phyloP scores from a whole-genome alignment of 2,113 vertebrate genomes.

The Solea senegalensis region DNA sequence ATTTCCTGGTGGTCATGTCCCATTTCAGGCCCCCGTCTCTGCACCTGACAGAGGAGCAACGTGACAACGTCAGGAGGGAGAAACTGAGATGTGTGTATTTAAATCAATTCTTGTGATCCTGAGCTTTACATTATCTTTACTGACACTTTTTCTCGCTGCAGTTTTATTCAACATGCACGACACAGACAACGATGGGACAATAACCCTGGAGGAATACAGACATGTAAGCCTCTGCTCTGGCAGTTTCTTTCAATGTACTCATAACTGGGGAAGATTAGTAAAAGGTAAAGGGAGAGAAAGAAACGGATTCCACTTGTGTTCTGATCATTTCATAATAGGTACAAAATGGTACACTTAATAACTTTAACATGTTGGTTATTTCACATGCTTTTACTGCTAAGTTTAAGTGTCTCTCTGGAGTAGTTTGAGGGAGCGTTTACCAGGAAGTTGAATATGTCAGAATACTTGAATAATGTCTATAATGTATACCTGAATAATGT shows the following conservation, averaged over 20 bases:
- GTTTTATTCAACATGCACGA: slow-evolving; percentile 99
- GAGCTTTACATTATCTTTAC: background rate
- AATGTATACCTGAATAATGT: no score
- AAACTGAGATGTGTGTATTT: slow-evolving; percentile 90
- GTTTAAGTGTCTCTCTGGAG: no score
- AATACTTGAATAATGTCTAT: no score
- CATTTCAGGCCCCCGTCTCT: slow-evolving; percentile 89
- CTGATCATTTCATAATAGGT: no score
- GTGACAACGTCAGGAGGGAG: slow-evolving; percentile 84
- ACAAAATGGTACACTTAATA: no score
- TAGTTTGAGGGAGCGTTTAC: no score
- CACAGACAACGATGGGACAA: slow-evolving; percentile 92
- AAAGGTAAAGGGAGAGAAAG: no score
- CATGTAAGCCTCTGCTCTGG: slow-evolving; percentile 81
- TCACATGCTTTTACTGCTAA: no score
- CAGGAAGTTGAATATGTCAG: no score
- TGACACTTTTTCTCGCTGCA: slow-evolving; percentile 59
- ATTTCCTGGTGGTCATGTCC: slow-evolving; percentile 95
- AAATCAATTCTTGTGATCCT: background rate
- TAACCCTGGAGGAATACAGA: slow-evolving; percentile 95
- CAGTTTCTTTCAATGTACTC: background rate
- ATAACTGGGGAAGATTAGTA: no score
- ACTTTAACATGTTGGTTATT: no score
- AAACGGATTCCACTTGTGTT: no score
- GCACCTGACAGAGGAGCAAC: slow-evolving; percentile 86